Conservation (phyloP, 2,888 invertebrate genomes). For the Eilema depressum region DNA sequence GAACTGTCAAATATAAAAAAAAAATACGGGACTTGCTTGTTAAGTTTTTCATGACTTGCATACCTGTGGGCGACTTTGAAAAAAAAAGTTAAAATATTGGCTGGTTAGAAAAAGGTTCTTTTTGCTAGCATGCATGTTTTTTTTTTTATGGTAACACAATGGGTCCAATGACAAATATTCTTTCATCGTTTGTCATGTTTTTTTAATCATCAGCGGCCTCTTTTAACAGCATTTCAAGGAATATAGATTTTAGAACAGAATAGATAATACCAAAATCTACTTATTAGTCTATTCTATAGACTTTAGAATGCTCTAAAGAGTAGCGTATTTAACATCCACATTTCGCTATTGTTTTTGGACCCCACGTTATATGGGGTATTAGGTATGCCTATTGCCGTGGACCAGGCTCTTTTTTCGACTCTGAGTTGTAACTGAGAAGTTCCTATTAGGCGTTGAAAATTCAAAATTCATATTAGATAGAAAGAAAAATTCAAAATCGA, state of each 20-base stretch:
- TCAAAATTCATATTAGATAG: too few relatives aligned
- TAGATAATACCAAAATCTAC: not conserved
- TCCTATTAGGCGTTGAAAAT: too few relatives aligned
- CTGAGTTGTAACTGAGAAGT: too few relatives aligned
- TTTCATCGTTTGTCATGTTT: conserved; percentile 14
- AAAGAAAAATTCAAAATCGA: too few relatives aligned
- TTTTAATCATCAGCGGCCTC: conserved; percentile 1
- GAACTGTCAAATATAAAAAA: conserved; percentile 48
- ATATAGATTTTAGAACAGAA: not conserved
- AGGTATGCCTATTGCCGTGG: too few relatives aligned
- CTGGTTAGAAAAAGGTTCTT: conserved; percentile 9
- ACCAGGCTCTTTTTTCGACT: too few relatives aligned
- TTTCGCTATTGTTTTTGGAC: too few relatives aligned
- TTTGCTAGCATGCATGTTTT: not conserved
- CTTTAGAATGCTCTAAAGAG: too few relatives aligned
- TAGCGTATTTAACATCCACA: too few relatives aligned
- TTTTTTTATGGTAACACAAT: conserved; percentile 5
- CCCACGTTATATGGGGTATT: too few relatives aligned
- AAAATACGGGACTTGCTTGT: conserved; percentile 42
- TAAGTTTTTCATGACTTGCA: conserved; percentile 38
- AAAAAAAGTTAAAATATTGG: conserved; percentile 6
- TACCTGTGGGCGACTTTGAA: conserved; percentile 31
- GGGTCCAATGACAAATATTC: conserved; percentile 12
- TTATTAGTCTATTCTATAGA: too few relatives aligned
- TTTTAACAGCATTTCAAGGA: not conserved